phyloP scores from a whole-genome alignment of 1,140 invertebrate species.

The Melipona quadrifasciata region DNA sequence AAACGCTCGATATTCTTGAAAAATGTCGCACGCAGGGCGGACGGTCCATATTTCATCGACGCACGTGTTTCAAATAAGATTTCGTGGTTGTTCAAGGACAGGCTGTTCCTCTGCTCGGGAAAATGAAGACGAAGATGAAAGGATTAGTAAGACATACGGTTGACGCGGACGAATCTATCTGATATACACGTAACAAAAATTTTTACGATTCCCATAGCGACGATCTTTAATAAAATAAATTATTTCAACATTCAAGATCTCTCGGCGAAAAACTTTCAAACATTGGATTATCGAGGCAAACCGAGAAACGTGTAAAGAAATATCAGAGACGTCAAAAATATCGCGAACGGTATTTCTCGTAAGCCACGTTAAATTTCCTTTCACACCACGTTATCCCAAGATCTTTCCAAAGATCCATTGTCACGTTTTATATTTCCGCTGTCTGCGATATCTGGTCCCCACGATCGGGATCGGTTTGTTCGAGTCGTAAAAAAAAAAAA shows the following conservation, averaged over 20 bases:
- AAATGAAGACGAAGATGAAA: neutral
- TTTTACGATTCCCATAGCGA: too few species aligned
- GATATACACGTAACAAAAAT: too few species aligned
- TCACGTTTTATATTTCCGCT: neutral
- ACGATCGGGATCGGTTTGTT: neutral
- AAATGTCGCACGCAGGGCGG: neutral
- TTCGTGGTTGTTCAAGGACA: neutral
- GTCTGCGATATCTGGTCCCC: neutral
- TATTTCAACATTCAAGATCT: neutral
- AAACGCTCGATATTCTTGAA: neutral
- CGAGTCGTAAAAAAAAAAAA: neutral
- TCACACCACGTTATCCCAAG: neutral
- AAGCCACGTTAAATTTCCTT: neutral
- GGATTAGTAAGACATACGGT: neutral
- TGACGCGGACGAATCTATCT: neutral
- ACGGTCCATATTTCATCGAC: conserved; percentile 1
- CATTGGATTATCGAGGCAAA: neutral
- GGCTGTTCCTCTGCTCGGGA: neutral
- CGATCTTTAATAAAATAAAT: too few species aligned
- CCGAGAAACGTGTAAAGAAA: neutral
- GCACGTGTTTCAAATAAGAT: neutral
- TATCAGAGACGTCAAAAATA: neutral
- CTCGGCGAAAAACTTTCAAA: neutral
- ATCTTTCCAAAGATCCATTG: neutral
- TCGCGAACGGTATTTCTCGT: too few species aligned